Evolutionary conservation across 1,140 invertebrate species (phyloP).

Genomic region (Ips nitidus): DNA sequence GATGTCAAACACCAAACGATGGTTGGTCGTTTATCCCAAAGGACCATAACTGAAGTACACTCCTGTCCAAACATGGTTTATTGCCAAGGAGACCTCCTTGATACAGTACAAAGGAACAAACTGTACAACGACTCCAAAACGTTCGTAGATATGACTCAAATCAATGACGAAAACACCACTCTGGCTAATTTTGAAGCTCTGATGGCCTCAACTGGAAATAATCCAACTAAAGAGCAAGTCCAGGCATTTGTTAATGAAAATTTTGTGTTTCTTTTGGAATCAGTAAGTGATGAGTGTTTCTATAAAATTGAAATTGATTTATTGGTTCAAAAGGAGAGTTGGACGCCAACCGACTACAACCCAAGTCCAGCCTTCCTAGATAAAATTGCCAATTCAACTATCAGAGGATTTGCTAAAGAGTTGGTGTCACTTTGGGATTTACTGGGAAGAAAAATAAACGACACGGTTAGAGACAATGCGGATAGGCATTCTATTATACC

Average conservation of each 20-base stretch:
- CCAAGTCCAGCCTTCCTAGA: slow-evolving; percentile 63
- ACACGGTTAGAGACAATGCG: slow-evolving; percentile 62
- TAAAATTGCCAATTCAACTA: slow-evolving; percentile 62
- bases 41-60: slow-evolving; percentile 1
- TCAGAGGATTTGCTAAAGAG: slow-evolving; percentile 60
- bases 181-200: slow-evolving; percentile 63
- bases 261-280: slow-evolving; percentile 45
- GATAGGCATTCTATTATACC: slow-evolving; percentile 72
- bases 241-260: slow-evolving; percentile 60
- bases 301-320: neutral
- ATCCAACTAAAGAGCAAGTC: slow-evolving; percentile 59
- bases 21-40: neutral
- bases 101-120: slow-evolving; percentile 71
- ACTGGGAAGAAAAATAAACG: slow-evolving; percentile 67
- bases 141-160: slow-evolving; percentile 84
- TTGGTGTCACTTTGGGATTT: slow-evolving; percentile 71
- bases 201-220: slow-evolving; percentile 61
- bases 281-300: slow-evolving; percentile 14
- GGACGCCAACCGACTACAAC: slow-evolving; percentile 66
- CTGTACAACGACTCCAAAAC: slow-evolving; percentile 82
- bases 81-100: slow-evolving; percentile 74
- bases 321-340: slow-evolving; percentile 52
- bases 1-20: neutral
- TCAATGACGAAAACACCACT: slow-evolving; percentile 61
- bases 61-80: slow-evolving; percentile 66